Base-by-base conservation (phyloP, 2,797 vertebrate species). In the Todus mexicanus region DNA sequence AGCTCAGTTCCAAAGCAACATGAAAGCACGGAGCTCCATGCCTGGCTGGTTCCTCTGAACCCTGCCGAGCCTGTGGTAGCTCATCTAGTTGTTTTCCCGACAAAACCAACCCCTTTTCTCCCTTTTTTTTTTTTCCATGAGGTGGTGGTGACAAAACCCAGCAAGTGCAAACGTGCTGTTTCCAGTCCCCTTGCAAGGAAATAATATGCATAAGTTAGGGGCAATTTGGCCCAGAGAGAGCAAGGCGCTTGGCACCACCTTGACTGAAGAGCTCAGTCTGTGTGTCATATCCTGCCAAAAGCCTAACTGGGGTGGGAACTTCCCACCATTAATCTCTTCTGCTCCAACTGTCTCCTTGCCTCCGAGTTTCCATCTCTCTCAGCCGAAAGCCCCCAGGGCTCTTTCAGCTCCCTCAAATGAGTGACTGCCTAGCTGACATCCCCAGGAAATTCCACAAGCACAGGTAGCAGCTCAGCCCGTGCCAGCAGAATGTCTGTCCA, bases 231-330 rank as follows among this genome's bases (percentile, higher is more conserved):
- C 91, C 87, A 69, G 70, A 53, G 40, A 84, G 74, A 63, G 43
- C 74, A 66, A 93, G 68, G 42, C 74, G 31, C 87, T 93, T 94
- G 92, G 95, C 93, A 92, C 73, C 87, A 68, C 35, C 61, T 40
- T 12, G 57, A 74, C 9, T 64, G 82, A 70, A 54, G 75, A 89
- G 85, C 88, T 84, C 85, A 42, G 54, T 50, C 63, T 54, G 17
- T 91, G 92, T 72, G 66, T 88, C 92, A 69, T 64, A 72, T 72
- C 90, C 92, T 95, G 94, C 90, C 92, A 90, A 56, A n/a, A 89
- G 61, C 63, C 83, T 70, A 20, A 10, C 88, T 12, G 42, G 84
- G 75, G 82, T 77, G 79, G 92, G 90, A 89, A 94, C 90, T 94
- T 84, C 93, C 84, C 93, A 82, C 45, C 82, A 43, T 89, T 82